A percentile compares a stretch with the other conserved stretches of the same genome.
These are phyloP conservation scores for Gyps fulvus DNA, from an alignment of 2,113 vertebrate species.

Conservation along the genomic window DNA sequence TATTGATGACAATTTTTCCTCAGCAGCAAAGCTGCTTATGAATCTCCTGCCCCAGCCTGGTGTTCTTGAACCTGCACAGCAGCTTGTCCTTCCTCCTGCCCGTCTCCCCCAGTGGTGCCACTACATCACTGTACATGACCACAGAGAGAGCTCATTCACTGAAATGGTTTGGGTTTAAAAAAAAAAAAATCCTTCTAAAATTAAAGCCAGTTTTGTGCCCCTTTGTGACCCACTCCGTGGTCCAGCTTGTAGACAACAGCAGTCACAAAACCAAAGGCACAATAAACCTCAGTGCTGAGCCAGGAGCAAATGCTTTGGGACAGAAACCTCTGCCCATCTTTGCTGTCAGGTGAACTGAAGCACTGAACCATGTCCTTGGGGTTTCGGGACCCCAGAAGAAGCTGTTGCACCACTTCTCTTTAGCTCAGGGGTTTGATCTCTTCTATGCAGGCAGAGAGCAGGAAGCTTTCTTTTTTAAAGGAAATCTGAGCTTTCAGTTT, in stretches of 20 bases:
- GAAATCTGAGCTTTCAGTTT: constrained; percentile 51
- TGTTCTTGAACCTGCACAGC: background rate
- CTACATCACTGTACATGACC: background rate
- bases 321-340: background rate
- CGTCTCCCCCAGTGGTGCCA: background rate
- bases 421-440: constrained; percentile 2
- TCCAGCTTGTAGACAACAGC: background rate
- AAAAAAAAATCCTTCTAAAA: background rate
- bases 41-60: background rate
- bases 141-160: background rate
- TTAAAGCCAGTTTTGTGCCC: background rate
- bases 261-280: background rate
- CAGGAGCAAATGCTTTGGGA: background rate
- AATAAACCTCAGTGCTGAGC: background rate
- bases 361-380: background rate
- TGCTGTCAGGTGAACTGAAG: background rate
- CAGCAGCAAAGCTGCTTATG: background rate
- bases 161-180: background rate
- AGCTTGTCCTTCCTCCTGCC: background rate
- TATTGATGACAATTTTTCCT: background rate
- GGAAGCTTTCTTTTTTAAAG: constrained; percentile 40
- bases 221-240: background rate
- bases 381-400: background rate
- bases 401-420: background rate
- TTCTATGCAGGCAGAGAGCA: background rate